Conservation (phyloP, 2,888 invertebrate genomes). For the Disparrhopalites patrizii region DNA sequence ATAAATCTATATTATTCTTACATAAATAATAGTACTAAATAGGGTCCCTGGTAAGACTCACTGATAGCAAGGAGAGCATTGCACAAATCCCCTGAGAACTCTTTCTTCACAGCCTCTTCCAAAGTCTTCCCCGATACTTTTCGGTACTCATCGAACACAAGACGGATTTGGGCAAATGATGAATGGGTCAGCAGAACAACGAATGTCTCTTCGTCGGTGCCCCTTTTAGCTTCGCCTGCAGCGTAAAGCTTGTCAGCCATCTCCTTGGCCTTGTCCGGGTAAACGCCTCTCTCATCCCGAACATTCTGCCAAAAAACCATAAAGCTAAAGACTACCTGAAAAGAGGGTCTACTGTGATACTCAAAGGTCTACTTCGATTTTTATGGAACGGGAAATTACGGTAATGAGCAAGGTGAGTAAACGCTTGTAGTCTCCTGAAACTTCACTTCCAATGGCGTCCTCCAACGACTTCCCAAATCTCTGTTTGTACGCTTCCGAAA, state of each 20-base stretch:
- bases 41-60: constrained; percentile 12
- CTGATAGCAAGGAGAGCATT: constrained; percentile 68
- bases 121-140: constrained; percentile 67
- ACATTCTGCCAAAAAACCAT: constrained; percentile 51
- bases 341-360: too few relatives aligned
- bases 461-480: constrained; percentile 56
- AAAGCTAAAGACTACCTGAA: too few relatives aligned
- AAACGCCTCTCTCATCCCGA: constrained; percentile 61
- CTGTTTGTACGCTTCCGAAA: constrained; percentile 62
- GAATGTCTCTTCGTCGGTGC: constrained; percentile 70
- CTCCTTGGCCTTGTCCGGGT: constrained; percentile 64
- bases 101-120: constrained; percentile 65
- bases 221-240: constrained; percentile 62
- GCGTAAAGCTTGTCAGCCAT: constrained; percentile 64
- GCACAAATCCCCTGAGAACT: constrained; percentile 60
- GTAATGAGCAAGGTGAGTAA: constrained; percentile 69
- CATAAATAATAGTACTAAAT: too few relatives aligned
- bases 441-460: constrained; percentile 71
- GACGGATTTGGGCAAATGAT: constrained; percentile 66
- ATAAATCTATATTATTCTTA: constrained; percentile 3
- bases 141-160: constrained; percentile 70
- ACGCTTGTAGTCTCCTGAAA: constrained; percentile 71
- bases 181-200: constrained; percentile 65
- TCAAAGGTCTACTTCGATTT: too few relatives aligned
- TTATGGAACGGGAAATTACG: constrained; percentile 50